Evolutionary conservation across 1,140 invertebrate genomes (phyloP).

Genomic region (Zaprionus africanus): DNA sequence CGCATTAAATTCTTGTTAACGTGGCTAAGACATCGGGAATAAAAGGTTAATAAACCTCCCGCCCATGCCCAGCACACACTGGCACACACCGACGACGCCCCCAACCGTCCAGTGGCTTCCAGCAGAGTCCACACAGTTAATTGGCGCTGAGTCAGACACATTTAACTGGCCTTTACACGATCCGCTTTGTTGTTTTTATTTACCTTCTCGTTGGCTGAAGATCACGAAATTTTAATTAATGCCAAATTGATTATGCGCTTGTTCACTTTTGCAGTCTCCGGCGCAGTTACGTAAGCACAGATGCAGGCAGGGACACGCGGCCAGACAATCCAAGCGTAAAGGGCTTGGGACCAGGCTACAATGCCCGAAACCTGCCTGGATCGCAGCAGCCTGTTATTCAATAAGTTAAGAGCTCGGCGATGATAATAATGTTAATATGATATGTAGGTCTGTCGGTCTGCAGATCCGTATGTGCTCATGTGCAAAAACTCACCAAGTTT

Average conservation of each 20-base stretch:
- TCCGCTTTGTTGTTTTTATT: conserved; percentile 23
- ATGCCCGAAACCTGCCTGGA: conserved; percentile 12
- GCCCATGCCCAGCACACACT: not conserved
- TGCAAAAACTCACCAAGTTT: conserved; percentile 63
- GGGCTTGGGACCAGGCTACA: conserved; percentile 14
- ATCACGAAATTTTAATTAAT: conserved; percentile 70
- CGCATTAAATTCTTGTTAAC: conserved; percentile 77
- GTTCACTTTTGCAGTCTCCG: conserved; percentile 60
- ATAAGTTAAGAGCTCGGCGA: conserved; percentile 35
- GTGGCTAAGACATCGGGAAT: conserved; percentile 65
- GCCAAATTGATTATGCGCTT: conserved; percentile 64
- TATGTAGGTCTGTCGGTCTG: conserved; percentile 14
- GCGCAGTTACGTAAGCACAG: conserved; percentile 65
- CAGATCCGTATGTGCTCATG: conserved; percentile 33
- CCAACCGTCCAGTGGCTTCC: conserved; percentile 48
- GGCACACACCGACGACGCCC: conserved; percentile 15
- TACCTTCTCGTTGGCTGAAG: conserved; percentile 34
- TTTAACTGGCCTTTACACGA: conserved; percentile 17
- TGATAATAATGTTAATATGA: conserved; percentile 22
- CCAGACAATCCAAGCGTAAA: conserved; percentile 14
- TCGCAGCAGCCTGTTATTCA: conserved; percentile 40
- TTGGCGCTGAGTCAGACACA: conserved; percentile 30
- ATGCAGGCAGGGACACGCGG: conserved; percentile 29
- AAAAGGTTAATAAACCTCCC: conserved; percentile 74
- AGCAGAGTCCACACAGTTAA: conserved; percentile 50